phyloP scores from a whole-genome alignment of 2,113 vertebrate species.

The Prochilodus magdalenae region DNA sequence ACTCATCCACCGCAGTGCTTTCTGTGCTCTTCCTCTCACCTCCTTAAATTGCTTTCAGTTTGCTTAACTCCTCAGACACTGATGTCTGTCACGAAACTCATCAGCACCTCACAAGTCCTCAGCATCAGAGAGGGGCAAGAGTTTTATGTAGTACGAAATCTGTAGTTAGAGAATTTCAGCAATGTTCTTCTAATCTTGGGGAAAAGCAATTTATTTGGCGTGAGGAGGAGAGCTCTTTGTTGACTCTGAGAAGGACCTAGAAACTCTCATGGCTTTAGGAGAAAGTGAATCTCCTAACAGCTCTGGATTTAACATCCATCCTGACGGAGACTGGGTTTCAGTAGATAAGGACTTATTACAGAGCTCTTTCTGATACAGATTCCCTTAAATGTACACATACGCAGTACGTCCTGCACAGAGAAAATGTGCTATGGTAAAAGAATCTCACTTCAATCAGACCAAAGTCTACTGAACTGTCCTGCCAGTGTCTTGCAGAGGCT shows the following conservation, averaged over 20 bases:
- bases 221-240: conserved; percentile 41
- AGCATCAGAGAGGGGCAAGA: background rate
- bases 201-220: conserved; percentile 40
- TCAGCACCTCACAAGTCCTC: background rate
- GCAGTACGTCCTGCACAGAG: background rate
- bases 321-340: background rate
- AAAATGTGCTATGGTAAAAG: background rate
- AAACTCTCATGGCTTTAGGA: conserved; percentile 14
- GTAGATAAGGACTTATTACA: background rate
- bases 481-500: too few relatives aligned
- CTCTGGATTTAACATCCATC: conserved; percentile 52
- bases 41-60: conserved; percentile 1
- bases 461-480: background rate
- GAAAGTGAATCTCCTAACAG: conserved; percentile 22
- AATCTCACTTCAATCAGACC: background rate
- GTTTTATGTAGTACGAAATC: conserved; percentile 28
- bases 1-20: background rate
- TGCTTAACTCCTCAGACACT: conserved; percentile 10
- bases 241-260: background rate
- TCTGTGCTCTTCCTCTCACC: background rate
- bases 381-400: background rate
- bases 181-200: background rate
- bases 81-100: conserved; percentile 8
- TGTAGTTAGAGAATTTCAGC: background rate
- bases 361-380: background rate